These are phyloP conservation scores for Actenoides hombroni DNA, from an alignment of 2,113 vertebrate genomes.

Conservation along the genomic window DNA sequence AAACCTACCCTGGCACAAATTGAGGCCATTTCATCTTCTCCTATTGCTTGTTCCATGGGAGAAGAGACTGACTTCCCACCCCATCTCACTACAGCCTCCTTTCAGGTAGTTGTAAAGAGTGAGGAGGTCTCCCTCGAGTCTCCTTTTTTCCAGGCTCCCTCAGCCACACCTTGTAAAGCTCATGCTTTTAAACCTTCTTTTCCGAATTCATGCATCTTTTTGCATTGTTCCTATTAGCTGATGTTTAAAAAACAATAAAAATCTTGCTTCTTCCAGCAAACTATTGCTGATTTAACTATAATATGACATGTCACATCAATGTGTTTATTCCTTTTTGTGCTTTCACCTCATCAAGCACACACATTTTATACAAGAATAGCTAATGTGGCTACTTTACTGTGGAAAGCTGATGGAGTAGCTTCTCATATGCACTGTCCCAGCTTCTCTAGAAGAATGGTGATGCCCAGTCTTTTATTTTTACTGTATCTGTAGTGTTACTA, in stretches of 20 bases:
- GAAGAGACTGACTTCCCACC: no score
- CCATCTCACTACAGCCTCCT: no score
- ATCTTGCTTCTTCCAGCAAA: neutral
- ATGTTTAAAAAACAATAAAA: neutral
- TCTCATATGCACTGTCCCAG: neutral
- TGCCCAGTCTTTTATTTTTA: neutral
- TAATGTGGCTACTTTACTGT: rapidly evolving
- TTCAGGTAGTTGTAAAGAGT: no score
- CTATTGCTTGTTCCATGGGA: no score
- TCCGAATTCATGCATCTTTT: neutral
- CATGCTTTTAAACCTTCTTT: neutral
- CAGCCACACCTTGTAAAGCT: no score
- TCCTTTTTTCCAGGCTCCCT: no score
- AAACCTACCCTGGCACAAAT: no score
- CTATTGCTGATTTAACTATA: neutral
- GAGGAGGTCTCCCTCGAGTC: no score
- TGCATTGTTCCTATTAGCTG: neutral
- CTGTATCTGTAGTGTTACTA: rapidly evolving
- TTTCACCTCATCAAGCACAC: rapidly evolving
- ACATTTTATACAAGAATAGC: neutral
- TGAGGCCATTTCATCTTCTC: no score
- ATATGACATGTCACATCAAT: neutral
- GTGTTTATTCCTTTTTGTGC: neutral
- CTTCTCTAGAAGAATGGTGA: neutral
- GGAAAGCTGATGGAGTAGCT: neutral